These are phyloP conservation scores for Ailuropoda melanoleuca DNA, from an alignment of 2,113 vertebrate species.

Conservation along the genomic window DNA sequence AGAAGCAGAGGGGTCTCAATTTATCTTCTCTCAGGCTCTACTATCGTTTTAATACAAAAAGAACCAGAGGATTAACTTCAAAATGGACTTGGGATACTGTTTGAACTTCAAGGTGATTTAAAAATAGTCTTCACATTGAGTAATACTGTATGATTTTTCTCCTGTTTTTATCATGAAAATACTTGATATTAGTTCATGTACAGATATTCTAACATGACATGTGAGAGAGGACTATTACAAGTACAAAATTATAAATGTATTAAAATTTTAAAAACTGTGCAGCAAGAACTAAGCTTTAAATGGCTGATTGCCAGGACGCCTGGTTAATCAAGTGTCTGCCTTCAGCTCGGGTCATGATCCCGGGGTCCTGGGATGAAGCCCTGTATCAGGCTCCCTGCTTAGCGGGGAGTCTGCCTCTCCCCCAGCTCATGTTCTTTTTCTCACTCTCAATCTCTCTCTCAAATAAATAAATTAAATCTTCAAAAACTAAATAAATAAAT, in stretches of 20 bases:
- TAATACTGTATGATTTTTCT: not conserved
- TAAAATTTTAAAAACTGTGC: not conserved
- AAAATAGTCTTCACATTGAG: not conserved
- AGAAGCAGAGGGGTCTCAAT: not conserved
- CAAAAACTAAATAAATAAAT: not conserved
- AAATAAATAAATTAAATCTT: not conserved
- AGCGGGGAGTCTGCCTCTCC: not conserved
- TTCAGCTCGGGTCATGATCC: not conserved
- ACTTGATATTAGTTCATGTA: not conserved
- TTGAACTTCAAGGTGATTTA: slow-evolving; percentile 20
- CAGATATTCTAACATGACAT: not conserved
- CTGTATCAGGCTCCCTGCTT: not conserved
- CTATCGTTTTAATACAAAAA: not conserved
- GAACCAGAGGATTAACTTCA: not conserved
- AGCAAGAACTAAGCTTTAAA: not conserved
- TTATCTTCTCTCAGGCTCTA: not conserved
- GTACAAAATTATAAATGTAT: not conserved
- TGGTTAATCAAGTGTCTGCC: too few species aligned
- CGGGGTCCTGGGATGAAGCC: too few species aligned
- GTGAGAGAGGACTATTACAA: not conserved
- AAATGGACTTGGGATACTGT: not conserved
- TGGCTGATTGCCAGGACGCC: not conserved
- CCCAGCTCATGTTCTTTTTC: not conserved
- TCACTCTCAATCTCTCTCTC: too few species aligned
- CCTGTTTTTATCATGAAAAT: not conserved